Base-by-base conservation (phyloP, 2,113 vertebrate genomes). In the Montifringilla adamsi region DNA sequence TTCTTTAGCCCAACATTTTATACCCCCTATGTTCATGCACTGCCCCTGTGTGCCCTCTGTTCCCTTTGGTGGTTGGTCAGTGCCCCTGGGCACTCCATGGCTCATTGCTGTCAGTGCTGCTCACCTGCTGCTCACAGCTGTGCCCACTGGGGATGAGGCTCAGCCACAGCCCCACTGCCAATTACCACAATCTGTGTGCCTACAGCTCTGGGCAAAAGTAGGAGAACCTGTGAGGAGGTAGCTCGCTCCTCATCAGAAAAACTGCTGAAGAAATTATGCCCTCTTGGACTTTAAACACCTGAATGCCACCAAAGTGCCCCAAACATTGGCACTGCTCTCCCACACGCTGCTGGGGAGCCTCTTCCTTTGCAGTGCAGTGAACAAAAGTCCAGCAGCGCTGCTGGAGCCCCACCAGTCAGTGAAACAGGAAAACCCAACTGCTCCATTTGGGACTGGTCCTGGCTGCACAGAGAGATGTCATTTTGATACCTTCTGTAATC, bases 241-340 rank as follows among this genome's bases (percentile, higher is more conserved):
- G 50, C 33, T 74, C 19, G 5, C 5, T 10, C n/a, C 10, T 69
- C 66, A 67, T 21, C 6, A 67, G 30, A 46, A 86, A 64, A 89
- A 41, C 6, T 56, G 27, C 37, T 22, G 10, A 59, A 60, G 6
- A 22, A 87, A 67, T 67, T 58, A 28, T 0, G 0, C 15, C 4
- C 7, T 46, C 35, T 72, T 6, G 3, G n/a, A 30, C 35, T 23
- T 55, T 16, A n/a, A 64, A 56, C 16, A 60, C 6, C 33, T 26
- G n/a, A 74, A 50, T 1, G 1, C 18, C 27, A 62, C 35, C 0
- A 0, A 83, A 35, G 24, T 17, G 8, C 15, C 60, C 11, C 0
- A 0, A 23, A 63, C 13, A 26, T 0, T 50, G 50, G 7, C 33
- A 33, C 28, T 75, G 21, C 2, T 63, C 44, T 94, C 39, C 39